Conservation (phyloP, 2,113 vertebrate species). For the Zeus faber region DNA sequence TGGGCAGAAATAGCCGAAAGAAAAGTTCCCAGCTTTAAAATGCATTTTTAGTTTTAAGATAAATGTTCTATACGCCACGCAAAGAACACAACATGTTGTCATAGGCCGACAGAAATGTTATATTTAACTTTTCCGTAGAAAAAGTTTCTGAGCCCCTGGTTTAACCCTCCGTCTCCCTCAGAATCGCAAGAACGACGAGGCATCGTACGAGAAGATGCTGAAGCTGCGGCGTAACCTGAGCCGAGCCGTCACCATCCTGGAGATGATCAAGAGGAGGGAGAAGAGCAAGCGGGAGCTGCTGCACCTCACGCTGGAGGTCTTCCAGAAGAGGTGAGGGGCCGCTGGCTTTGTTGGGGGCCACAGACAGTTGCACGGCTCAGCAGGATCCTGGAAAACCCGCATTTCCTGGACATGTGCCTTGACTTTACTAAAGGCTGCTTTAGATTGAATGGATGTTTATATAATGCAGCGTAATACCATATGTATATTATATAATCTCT, state of each 20-base stretch:
- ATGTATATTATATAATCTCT: too few species aligned
- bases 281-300: slow-evolving; percentile 96
- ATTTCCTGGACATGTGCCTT: too few species aligned
- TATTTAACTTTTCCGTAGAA: too few species aligned
- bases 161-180: slow-evolving; percentile 56
- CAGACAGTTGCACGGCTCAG: too few species aligned
- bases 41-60: too few species aligned
- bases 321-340: slow-evolving; percentile 89
- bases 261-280: slow-evolving; percentile 98
- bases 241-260: slow-evolving; percentile 94
- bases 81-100: background rate
- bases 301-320: slow-evolving; percentile 97
- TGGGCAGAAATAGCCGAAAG: background rate
- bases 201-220: slow-evolving; percentile 99
- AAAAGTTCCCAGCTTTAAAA: too few species aligned
- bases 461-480: too few species aligned
- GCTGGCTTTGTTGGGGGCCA: too few species aligned
- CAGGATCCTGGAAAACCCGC: too few species aligned
- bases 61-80: background rate
- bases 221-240: slow-evolving; percentile 95
- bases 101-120: background rate
- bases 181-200: slow-evolving; percentile 99
- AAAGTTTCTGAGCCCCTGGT: too few species aligned
- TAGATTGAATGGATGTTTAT: too few species aligned
- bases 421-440: too few species aligned